Evolutionary conservation across 2,113 vertebrate genomes (phyloP), one percentile per base, ranked within the genome.

Genomic region (Chaetops frenatus): DNA sequence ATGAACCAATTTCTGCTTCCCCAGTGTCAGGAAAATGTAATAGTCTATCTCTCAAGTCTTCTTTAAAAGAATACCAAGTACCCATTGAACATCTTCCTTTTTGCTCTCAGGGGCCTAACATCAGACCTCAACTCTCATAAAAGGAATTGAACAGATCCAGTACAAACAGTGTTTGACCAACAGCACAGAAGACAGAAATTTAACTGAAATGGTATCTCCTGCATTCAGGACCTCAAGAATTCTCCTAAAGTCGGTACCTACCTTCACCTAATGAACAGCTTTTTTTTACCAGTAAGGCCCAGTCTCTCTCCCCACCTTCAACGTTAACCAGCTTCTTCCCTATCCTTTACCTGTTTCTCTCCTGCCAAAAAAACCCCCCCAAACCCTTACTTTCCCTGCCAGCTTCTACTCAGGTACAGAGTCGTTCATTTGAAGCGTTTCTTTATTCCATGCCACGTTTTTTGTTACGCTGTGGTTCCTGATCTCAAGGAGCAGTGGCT

Each of bases 1-100:
- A 4, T 15, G 38, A 90, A 65, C 38, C 6, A 25, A 47, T 21
- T 47, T 58, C 50, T 2, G 6, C 19, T 81, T 88, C 57, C 36
- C 48, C 0, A 2, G 1, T 17, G 33, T 42, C 62, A 80, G 80
- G 62, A 88, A 81, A 81, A 72, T 7, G 0, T 5, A 50, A 54
- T 0, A 58, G 20, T 47, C 45, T 25, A 2, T 47, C 28, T 66
- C 61, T 7, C 48, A 29, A 80, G 29, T 21, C 6, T 0, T 45
- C 35, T n/a, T 71, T 38, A 28, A 24, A 80, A 62, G 42, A 67
- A 50, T 7, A 36, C 33, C 38, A 64, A 82, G 58, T 28, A 48
- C 38, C 18, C 62, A 24, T 12, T 5, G 36, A 62, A 1, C 15
- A 33, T 25, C 28, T 56, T 62, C 50, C 71, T 45, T 57, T 33